These are phyloP conservation scores for Zoanthus sociatus DNA, from an alignment of 92 coral and sea anemone species.

Conservation along the genomic window DNA sequence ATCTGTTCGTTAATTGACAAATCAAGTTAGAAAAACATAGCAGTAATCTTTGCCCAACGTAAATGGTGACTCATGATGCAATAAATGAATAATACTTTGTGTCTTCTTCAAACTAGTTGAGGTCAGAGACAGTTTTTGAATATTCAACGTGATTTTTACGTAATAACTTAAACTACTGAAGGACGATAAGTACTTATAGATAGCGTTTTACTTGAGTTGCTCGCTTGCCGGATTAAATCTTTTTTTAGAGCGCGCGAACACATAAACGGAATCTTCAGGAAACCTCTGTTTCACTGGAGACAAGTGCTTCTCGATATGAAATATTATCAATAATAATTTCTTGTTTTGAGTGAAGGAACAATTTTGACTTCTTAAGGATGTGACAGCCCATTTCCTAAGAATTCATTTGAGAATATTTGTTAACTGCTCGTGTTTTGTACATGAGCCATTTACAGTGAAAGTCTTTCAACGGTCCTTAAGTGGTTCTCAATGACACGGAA, in stretches of 20 bases:
- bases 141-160: not conserved
- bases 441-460: conserved; percentile 10
- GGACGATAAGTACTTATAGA: not conserved
- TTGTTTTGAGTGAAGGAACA: not conserved
- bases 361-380: not conserved
- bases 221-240: not conserved
- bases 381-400: conserved; percentile 18
- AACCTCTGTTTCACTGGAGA: not conserved
- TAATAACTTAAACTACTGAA: not conserved
- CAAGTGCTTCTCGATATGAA: not conserved
- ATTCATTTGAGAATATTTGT: conserved; percentile 20
- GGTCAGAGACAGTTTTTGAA: not conserved
- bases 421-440: conserved; percentile 11
- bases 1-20: too few relatives aligned
- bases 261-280: not conserved
- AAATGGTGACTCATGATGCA: not conserved
- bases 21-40: not conserved
- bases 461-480: conserved; percentile 36
- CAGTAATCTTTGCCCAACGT: not conserved
- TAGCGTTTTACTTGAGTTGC: not conserved
- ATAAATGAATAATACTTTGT: not conserved
- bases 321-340: not conserved
- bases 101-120: not conserved
- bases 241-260: not conserved
- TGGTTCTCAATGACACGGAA: conserved; percentile 14